A percentile compares a stretch with the other conserved stretches of the same genome.
These are phyloP conservation scores for Ochropleura plecta DNA, from an alignment of 2,888 invertebrate species.

Conservation along the genomic window DNA sequence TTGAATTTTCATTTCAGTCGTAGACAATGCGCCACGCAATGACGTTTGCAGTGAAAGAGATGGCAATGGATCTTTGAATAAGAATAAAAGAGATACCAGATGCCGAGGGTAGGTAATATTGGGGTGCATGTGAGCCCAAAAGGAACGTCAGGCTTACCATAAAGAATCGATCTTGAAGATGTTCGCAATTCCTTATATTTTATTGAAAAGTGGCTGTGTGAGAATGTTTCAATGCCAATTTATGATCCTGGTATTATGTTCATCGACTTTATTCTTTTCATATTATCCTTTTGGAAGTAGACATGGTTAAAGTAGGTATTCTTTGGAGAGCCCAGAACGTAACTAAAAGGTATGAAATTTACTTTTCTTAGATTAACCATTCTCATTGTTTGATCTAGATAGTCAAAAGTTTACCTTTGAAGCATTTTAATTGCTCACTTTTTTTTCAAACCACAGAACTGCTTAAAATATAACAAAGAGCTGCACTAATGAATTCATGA, in stretches of 20 bases:
- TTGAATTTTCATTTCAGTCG: constrained; percentile 64
- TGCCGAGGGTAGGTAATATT: constrained; percentile 79
- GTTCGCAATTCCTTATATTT: constrained; percentile 63
- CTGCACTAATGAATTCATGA: constrained; percentile 18
- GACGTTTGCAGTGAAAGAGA: constrained; percentile 86
- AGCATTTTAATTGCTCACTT: constrained; percentile 5
- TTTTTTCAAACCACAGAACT: not conserved
- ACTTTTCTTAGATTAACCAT: not conserved
- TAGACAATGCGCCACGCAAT: constrained; percentile 90
- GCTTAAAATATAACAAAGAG: not conserved
- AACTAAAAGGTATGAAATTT: not conserved
- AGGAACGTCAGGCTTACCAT: constrained; percentile 79
- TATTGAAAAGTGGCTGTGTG: constrained; percentile 49
- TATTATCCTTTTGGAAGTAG: not conserved
- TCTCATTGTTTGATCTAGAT: not conserved
- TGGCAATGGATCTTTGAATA: constrained; percentile 63
- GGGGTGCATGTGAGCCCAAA: constrained; percentile 85
- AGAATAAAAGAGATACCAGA: constrained; percentile 75
- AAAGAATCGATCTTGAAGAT: constrained; percentile 88
- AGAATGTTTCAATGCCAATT: constrained; percentile 46
- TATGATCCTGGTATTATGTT: constrained; percentile 20
- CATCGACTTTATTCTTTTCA: not conserved
- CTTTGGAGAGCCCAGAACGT: not conserved
- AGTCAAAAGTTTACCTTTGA: not conserved
- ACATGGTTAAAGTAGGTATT: not conserved